Evolutionary conservation across 1,140 invertebrate species (phyloP), one percentile per base, ranked within the genome.

Genomic region (Heliconius hewitsoni): DNA sequence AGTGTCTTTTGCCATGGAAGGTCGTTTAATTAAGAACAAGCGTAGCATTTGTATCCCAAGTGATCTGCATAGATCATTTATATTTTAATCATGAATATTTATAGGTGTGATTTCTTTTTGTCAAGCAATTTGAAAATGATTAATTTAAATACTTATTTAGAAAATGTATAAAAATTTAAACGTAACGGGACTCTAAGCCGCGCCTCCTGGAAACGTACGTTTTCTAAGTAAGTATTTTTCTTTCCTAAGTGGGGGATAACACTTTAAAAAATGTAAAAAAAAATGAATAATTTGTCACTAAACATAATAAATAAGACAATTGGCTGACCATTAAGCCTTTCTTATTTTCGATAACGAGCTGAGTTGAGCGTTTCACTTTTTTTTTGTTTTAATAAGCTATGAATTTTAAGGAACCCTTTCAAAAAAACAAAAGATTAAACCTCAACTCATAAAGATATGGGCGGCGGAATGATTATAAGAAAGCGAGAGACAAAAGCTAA

Each of bases 51-150:
- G 80, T 82, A 82, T 83, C 75, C 73, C 73, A 74, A 73, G 74
- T 73, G 78, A 85, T 88, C 85, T 89, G 85, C 84, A 85, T 87
- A 87, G 80, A 46, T 46, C 42, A 87, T 91, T 90, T 90, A 86
- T 90, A 86, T 89, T 93, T 89, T 91, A 92, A 91, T 91, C 86
- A 82, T 82, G 86, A 88, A 88, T 91, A 92, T 93, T 92, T 90
- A 91, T 91, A 88, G 88, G 82, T 71, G 78, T 85, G 79, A 84
- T 90, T 89, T 86, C 85, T 83, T 89, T 88, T 87, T 84, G 81
- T 87, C 85, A 82, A 84, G 73, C 74, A 76, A 81, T 83, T 89
- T 89, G 87, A 86, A 84, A 78, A 80, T 84, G 83, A 88, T 88
- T 87, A 85, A 86, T 23, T 23, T 23, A 23, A 23, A 23, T 23